phyloP scores from a whole-genome alignment of 2,113 vertebrate species.

The Ictalurus punctatus region DNA sequence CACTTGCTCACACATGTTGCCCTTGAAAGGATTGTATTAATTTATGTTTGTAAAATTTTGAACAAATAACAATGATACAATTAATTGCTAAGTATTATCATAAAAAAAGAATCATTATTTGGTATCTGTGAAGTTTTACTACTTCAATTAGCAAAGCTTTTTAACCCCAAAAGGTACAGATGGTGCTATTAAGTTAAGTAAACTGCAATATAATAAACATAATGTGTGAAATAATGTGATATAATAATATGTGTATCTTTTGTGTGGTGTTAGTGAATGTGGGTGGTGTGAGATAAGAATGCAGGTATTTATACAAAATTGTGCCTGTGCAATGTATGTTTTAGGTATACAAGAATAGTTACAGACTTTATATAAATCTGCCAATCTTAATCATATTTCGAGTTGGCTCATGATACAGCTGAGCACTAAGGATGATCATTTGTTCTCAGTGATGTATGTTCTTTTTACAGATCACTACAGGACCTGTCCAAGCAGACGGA shows the following conservation, averaged over 20 bases:
- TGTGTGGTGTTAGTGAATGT: not conserved
- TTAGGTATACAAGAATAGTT: not conserved
- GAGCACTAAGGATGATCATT: not conserved
- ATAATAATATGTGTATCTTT: not conserved
- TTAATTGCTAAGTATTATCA: conserved; percentile 65
- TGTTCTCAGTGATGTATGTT: conserved; percentile 6
- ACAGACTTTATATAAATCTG: not conserved
- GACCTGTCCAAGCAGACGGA: conserved; percentile 96
- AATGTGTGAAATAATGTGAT: not conserved
- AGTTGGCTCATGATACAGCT: not conserved
- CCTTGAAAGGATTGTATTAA: conserved; percentile 24
- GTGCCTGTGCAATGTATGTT: not conserved
- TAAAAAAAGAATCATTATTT: conserved; percentile 46
- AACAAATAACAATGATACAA: conserved; percentile 59
- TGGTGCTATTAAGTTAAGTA: conserved; percentile 49
- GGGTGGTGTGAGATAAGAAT: not conserved
- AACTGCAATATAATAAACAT: conserved; percentile 22
- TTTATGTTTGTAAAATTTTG: conserved; percentile 56
- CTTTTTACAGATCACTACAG: conserved; percentile 86
- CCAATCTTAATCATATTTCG: not conserved
- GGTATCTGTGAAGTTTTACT: conserved; percentile 36
- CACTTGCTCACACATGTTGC: not conserved
- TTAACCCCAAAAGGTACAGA: conserved; percentile 57
- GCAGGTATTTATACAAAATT: not conserved
- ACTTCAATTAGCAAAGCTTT: conserved; percentile 64